These are phyloP conservation scores for Lonchura striata DNA, from an alignment of 2,113 vertebrate genomes.

Conservation along the genomic window DNA sequence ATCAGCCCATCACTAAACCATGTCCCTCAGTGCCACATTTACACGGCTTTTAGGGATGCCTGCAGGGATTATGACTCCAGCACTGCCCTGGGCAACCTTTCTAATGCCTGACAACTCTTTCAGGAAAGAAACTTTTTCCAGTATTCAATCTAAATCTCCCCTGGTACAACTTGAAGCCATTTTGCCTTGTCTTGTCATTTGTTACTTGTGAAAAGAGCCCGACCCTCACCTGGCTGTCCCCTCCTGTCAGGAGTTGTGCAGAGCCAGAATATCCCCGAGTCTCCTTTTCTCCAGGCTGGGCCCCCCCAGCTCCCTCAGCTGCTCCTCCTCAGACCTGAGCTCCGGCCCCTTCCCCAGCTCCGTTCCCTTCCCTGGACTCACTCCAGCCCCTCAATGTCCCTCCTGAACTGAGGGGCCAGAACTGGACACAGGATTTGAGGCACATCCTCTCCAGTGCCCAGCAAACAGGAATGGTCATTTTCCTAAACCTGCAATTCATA, in stretches of 20 bases:
- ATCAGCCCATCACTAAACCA: not conserved
- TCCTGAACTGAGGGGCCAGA: not conserved
- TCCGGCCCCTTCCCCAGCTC: not conserved
- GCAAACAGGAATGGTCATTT: rapidly evolving
- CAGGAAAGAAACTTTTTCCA: not conserved
- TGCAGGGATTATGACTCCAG: not conserved
- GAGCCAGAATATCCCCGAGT: rapidly evolving
- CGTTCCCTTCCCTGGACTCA: rapidly evolving
- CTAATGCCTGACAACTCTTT: not conserved
- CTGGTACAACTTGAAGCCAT: rapidly evolving
- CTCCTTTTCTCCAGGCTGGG: not conserved
- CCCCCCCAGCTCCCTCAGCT: not conserved
- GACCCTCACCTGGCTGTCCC: rapidly evolving
- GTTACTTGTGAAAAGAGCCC: not conserved
- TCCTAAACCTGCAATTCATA: not conserved
- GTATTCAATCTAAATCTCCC: not conserved
- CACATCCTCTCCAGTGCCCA: not conserved
- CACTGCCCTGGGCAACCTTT: not conserved
- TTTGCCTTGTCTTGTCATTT: not conserved
- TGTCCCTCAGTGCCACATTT: rapidly evolving
- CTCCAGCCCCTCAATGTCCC: not conserved
- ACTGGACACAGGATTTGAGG: not conserved
- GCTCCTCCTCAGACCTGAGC: rapidly evolving
- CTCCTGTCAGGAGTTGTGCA: not conserved
- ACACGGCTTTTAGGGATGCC: rapidly evolving